phyloP scores from a whole-genome alignment of 2,797 vertebrate species.

The Naso thynnoides region DNA sequence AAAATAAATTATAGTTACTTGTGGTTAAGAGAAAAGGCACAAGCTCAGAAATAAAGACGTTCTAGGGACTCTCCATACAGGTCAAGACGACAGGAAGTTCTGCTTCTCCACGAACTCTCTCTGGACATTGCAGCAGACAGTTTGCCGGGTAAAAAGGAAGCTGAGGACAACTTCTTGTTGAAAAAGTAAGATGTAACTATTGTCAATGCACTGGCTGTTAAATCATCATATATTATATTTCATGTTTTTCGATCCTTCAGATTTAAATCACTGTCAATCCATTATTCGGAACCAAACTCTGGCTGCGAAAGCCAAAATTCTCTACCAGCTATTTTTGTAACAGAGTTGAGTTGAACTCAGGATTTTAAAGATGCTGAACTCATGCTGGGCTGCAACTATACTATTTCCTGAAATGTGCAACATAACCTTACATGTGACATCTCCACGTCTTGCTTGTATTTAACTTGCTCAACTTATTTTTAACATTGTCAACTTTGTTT shows the following conservation, averaged over 20 bases:
- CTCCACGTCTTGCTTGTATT: too few species aligned
- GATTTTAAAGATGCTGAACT: conserved; percentile 6
- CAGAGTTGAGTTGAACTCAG: not conserved
- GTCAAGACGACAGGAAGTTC: not conserved
- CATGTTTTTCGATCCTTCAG: conserved; percentile 1
- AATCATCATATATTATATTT: conserved; percentile 3
- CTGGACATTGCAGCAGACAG: conserved; percentile 25
- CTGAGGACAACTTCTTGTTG: not conserved
- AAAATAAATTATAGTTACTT: conserved; percentile 7
- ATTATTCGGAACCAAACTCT: not conserved
- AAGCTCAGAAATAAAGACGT: conserved; percentile 3
- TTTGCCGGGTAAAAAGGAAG: conserved; percentile 20
- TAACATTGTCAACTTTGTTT: too few species aligned
- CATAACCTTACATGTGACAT: too few species aligned
- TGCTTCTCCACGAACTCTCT: conserved; percentile 32
- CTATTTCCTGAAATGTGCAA: too few species aligned
- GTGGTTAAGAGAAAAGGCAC: conserved; percentile 20
- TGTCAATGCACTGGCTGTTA: conserved; percentile 11
- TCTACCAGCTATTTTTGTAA: not conserved
- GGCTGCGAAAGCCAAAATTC: not conserved
- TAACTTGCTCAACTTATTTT: too few species aligned
- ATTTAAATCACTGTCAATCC: not conserved
- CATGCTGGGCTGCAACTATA: too few species aligned
- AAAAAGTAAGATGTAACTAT: conserved; percentile 29
- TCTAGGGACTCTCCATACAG: not conserved